These are phyloP conservation scores for Sebastes flavidus DNA, from an alignment of 2,797 vertebrate genomes.

Conservation along the genomic window DNA sequence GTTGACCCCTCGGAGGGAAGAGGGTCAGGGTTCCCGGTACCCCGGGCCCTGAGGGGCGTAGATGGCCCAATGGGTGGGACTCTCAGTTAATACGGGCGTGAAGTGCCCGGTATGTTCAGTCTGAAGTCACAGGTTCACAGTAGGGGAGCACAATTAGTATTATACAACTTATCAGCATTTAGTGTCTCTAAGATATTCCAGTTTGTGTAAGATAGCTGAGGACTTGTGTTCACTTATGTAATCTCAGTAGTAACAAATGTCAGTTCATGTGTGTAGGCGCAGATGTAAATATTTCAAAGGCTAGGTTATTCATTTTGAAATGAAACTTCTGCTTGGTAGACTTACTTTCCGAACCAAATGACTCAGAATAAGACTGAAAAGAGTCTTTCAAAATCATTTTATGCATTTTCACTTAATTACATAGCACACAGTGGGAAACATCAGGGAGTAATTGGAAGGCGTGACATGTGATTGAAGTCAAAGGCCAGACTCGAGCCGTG, in stretches of 20 bases:
- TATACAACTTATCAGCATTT: neutral
- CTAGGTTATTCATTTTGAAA: neutral
- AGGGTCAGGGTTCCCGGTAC: constrained; percentile 36
- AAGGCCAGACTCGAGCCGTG: constrained; percentile 51
- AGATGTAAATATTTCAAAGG: neutral
- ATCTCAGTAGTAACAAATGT: neutral
- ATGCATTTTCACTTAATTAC: constrained; percentile 13
- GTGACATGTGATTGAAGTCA: constrained; percentile 55
- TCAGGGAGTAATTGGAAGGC: constrained; percentile 37
- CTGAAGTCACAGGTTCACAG: constrained; percentile 6
- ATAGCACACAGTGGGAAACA: constrained; percentile 2
- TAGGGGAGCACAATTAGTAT: neutral
- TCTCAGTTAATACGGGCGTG: constrained; percentile 6
- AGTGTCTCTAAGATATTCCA: neutral
- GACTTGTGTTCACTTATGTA: neutral
- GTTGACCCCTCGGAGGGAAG: constrained; percentile 42
- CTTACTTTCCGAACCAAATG: neutral
- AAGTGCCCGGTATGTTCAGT: constrained; percentile 6
- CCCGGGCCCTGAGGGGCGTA: constrained; percentile 26
- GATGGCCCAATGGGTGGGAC: neutral
- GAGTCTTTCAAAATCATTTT: neutral
- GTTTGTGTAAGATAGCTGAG: neutral
- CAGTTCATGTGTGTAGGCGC: neutral
- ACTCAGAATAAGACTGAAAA: neutral
- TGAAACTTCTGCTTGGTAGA: neutral